Evolutionary conservation across 1,140 invertebrate species (phyloP).

Genomic region (Chironomus striatipennis): DNA sequence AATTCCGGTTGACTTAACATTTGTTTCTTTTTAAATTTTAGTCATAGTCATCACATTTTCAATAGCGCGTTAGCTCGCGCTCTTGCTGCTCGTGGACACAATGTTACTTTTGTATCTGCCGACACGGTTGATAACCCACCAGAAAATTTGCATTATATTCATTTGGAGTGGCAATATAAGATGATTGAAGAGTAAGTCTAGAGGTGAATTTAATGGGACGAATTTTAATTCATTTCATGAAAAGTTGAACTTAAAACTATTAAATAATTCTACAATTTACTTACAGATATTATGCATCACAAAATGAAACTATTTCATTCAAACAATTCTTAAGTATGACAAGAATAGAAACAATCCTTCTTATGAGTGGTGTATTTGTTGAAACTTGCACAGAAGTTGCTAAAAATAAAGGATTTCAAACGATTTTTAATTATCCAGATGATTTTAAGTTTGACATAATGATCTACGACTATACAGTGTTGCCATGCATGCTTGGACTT

Average conservation of each 20-base stretch:
- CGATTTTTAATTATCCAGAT: slow-evolving; percentile 36
- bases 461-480: slow-evolving; percentile 32
- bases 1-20: background rate
- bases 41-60: slow-evolving; percentile 1
- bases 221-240: background rate
- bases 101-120: slow-evolving; percentile 27
- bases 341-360: background rate
- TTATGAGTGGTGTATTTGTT: background rate
- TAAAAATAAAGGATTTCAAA: slow-evolving; percentile 33
- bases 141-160: slow-evolving; percentile 25
- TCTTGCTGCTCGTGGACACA: slow-evolving; percentile 30
- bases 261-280: background rate
- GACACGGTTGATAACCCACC: background rate
- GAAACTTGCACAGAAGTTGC: background rate
- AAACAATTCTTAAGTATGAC: background rate
- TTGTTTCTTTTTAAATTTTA: background rate
- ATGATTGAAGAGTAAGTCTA: background rate
- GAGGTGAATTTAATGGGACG: background rate
- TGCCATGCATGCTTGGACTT: slow-evolving; percentile 29
- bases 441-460: slow-evolving; percentile 30
- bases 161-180: slow-evolving; percentile 23
- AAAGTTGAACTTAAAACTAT: background rate
- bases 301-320: background rate
- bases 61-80: slow-evolving; percentile 28
- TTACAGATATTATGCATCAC: background rate